A percentile compares a stretch with the other conserved stretches of the same genome.
These are phyloP conservation scores for Lethenteron camtschaticum DNA, from an alignment of 2,113 vertebrate species.

Conservation along the genomic window DNA sequence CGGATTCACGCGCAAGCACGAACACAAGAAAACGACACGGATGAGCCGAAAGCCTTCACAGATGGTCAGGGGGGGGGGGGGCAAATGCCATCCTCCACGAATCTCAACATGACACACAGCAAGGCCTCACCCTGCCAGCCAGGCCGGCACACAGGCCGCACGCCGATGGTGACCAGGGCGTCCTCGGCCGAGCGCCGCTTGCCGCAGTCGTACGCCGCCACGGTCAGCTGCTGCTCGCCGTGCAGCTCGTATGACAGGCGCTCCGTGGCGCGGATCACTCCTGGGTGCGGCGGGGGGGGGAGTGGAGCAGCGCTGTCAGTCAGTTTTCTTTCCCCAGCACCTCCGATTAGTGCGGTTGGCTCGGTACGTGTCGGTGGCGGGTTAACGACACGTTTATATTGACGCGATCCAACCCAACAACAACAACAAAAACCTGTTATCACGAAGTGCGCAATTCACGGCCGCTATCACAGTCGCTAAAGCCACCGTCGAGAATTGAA, in stretches of 20 bases:
- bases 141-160: conserved; percentile 74
- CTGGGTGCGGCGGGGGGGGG: conserved; percentile 18
- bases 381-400: not conserved
- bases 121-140: conserved; percentile 74
- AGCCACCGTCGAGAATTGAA: no score
- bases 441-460: not conserved
- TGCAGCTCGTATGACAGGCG: conserved; percentile 71
- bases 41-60: no score
- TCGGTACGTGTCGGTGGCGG: not conserved
- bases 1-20: no score
- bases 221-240: conserved; percentile 68
- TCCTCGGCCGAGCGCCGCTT: conserved; percentile 79
- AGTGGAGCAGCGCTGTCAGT: not conserved
- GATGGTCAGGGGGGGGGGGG: no score
- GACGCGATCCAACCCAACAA: not conserved
- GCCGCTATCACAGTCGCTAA: no score
- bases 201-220: conserved; percentile 87
- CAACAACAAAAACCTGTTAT: conserved; percentile 7
- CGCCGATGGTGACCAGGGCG: conserved; percentile 67
- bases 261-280: conserved; percentile 82
- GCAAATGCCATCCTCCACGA: no score
- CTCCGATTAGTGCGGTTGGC: not conserved
- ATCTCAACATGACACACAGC: no score
- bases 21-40: no score
- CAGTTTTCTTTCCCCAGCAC: not conserved